Evolutionary conservation across 2,797 vertebrate species (phyloP).

Genomic region (Enteromius anoplus): DNA sequence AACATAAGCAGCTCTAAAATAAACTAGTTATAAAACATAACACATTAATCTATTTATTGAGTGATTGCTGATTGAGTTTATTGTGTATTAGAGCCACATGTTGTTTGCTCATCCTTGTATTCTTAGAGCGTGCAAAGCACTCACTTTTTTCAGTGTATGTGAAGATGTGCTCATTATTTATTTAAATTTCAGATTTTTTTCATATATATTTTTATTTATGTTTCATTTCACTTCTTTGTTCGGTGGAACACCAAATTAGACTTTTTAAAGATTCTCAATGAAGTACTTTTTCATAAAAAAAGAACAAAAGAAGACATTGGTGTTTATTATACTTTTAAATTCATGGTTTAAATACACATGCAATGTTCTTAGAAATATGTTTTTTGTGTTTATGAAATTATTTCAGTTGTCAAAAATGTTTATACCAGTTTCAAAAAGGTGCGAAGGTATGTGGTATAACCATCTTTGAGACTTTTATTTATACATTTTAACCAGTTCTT

Average conservation of each 20-base stretch:
- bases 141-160: background rate
- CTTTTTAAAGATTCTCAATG: background rate
- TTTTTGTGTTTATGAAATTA: background rate
- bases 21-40: slow-evolving; percentile 29
- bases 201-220: too few relatives aligned
- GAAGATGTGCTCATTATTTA: background rate
- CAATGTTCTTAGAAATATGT: background rate
- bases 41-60: slow-evolving; percentile 38
- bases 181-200: background rate
- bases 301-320: background rate
- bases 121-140: slow-evolving; percentile 1
- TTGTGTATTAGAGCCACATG: background rate
- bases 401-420: background rate
- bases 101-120: slow-evolving; percentile 9
- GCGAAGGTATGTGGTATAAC: background rate
- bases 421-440: background rate
- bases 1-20: slow-evolving; percentile 36
- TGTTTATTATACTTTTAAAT: too few relatives aligned
- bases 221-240: background rate
- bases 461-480: background rate
- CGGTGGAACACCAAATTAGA: background rate
- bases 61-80: slow-evolving; percentile 23
- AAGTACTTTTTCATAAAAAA: background rate
- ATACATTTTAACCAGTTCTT: too few relatives aligned
- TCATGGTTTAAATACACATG: background rate